Evolutionary conservation across 2,113 vertebrate genomes (phyloP).

Genomic region (Oreochromis tanganicae): DNA sequence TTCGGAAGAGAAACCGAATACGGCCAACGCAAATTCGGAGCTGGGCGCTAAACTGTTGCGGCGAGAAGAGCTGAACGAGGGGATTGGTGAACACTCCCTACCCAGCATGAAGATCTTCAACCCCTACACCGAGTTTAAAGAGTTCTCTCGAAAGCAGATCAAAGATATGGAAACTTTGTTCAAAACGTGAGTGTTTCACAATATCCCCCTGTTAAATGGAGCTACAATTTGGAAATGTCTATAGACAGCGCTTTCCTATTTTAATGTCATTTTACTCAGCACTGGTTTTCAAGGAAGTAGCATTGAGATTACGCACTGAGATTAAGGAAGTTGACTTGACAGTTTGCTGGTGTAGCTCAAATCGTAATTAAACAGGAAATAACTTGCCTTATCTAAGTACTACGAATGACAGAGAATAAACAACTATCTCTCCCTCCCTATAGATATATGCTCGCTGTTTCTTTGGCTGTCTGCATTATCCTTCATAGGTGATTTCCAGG

Average conservation of each 20-base stretch:
- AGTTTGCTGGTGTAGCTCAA: not conserved
- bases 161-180: slow-evolving; percentile 95
- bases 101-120: slow-evolving; percentile 86
- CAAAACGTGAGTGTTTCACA: slow-evolving; percentile 80
- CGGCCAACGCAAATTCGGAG: slow-evolving; percentile 72
- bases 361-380: not conserved
- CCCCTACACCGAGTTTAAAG: slow-evolving; percentile 91
- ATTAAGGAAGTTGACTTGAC: not conserved
- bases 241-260: not conserved
- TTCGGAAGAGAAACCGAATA: slow-evolving; percentile 46
- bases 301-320: not conserved
- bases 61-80: slow-evolving; percentile 79
- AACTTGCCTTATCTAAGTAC: not conserved
- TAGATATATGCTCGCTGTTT: not conserved
- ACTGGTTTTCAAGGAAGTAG: not conserved
- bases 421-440: not conserved
- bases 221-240: not conserved
- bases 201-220: not conserved
- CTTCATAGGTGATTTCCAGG: not conserved
- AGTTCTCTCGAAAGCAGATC: slow-evolving; percentile 92
- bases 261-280: not conserved
- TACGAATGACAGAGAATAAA: not conserved
- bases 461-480: not conserved
- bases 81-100: slow-evolving; percentile 65
- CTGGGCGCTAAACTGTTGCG: slow-evolving; percentile 79